Conservation (phyloP, 2,113 vertebrate genomes). For the Melanotaenia duboulayi region DNA sequence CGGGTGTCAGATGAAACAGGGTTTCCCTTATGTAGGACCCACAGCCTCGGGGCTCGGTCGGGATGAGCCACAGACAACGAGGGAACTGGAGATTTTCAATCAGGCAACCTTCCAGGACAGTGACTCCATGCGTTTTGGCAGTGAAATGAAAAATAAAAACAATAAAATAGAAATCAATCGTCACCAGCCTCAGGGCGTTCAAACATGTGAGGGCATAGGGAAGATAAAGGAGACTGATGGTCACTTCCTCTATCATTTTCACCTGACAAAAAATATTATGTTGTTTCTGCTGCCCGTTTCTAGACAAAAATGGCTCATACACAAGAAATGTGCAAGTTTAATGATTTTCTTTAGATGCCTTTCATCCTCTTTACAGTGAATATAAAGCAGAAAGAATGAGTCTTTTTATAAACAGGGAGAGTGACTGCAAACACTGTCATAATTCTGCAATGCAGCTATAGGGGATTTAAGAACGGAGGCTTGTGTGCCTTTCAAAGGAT, state of each 20-base stretch:
- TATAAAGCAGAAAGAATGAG: slow-evolving; percentile 30
- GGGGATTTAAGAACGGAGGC: slow-evolving; percentile 38
- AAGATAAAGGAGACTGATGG: slow-evolving; percentile 53
- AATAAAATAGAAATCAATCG: slow-evolving; percentile 81
- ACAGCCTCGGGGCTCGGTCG: slow-evolving; percentile 54
- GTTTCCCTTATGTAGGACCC: slow-evolving; percentile 53
- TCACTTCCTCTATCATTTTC: slow-evolving; percentile 62
- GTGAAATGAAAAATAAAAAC: slow-evolving; percentile 74
- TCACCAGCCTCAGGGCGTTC: slow-evolving; percentile 56
- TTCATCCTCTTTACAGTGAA: slow-evolving; percentile 7
- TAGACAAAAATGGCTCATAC: slow-evolving; percentile 6
- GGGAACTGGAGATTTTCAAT: slow-evolving; percentile 75
- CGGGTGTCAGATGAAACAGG: slow-evolving; percentile 67
- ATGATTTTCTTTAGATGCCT: background rate
- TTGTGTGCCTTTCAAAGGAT: slow-evolving; percentile 50
- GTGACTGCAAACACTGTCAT: slow-evolving; percentile 26
- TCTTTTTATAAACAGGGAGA: slow-evolving; percentile 18
- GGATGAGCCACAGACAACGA: slow-evolving; percentile 52
- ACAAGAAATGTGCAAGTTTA: slow-evolving; percentile 4
- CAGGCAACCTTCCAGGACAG: slow-evolving; percentile 67
- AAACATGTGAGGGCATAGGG: slow-evolving; percentile 53
- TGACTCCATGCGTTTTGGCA: slow-evolving; percentile 60
- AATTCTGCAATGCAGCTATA: slow-evolving; percentile 24
- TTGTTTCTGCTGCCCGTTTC: background rate
- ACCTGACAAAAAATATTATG: slow-evolving; percentile 34